These are phyloP conservation scores for Stichopus horrens DNA, from an alignment of 53 echinoderm and acorn worm genomes.

Conservation along the genomic window DNA sequence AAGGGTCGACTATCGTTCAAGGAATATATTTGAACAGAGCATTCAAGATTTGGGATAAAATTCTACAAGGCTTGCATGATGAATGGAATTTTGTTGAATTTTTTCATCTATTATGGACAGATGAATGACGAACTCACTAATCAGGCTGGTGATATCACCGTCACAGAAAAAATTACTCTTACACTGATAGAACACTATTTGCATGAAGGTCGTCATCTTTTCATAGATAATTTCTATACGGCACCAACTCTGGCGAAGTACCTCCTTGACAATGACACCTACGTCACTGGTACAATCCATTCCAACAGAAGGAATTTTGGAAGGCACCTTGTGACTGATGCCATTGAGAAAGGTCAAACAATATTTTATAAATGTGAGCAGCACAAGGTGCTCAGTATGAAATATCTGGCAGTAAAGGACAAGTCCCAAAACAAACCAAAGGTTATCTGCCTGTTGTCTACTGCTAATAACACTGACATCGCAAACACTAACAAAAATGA, in stretches of 20 bases:
- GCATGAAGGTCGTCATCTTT: background rate
- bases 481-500: background rate
- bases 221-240: conserved; percentile 2
- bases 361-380: conserved; percentile 31
- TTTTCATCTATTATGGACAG: conserved; percentile 6
- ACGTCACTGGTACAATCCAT: background rate
- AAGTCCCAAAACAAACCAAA: conserved; percentile 5
- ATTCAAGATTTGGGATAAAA: background rate
- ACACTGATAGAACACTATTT: conserved; percentile 7
- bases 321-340: background rate
- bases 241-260: background rate
- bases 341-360: background rate
- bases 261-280: background rate
- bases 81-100: background rate
- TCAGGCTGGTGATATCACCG: background rate
- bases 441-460: background rate
- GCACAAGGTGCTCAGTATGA: background rate
- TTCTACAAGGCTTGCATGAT: background rate
- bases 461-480: background rate
- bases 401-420: conserved; percentile 10
- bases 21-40: background rate
- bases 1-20: conserved; percentile 4
- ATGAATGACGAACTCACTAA: conserved; percentile 17
- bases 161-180: background rate
- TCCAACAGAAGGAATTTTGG: background rate